A percentile compares a stretch with the other conserved stretches of the same genome.
phyloP scores from a whole-genome alignment of 2,113 vertebrate genomes.

The Alouatta palliata region DNA sequence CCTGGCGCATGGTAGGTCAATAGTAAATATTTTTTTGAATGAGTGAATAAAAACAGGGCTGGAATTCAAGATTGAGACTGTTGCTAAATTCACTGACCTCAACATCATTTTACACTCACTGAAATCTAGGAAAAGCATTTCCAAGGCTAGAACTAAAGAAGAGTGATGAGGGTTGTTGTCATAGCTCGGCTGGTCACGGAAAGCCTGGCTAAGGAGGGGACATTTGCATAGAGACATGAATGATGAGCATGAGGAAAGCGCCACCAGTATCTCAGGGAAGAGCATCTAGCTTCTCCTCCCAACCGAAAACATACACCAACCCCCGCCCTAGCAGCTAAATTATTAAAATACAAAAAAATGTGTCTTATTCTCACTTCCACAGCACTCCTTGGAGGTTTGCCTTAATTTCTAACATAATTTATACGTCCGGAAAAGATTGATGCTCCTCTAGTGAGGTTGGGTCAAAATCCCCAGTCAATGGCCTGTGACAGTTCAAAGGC shows the following conservation, averaged over 20 bases:
- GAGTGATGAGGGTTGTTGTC: neutral
- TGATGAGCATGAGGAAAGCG: neutral
- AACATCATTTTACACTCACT: neutral
- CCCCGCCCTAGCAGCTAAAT: neutral
- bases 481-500: neutral
- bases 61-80: neutral
- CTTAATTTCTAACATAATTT: slow-evolving; percentile 3
- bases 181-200: neutral
- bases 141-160: neutral
- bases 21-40: neutral
- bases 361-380: neutral
- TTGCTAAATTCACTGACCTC: neutral
- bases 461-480: neutral
- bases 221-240: neutral
- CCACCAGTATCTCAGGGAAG: neutral
- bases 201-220: neutral
- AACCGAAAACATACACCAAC: neutral
- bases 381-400: neutral
- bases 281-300: too few relatives aligned
- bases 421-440: neutral
- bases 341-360: neutral
- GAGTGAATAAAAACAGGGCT: neutral
- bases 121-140: neutral
- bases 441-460: neutral
- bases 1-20: neutral